Base-by-base conservation (phyloP, 1,140 invertebrate genomes). In the Drosophila asahinai region DNA sequence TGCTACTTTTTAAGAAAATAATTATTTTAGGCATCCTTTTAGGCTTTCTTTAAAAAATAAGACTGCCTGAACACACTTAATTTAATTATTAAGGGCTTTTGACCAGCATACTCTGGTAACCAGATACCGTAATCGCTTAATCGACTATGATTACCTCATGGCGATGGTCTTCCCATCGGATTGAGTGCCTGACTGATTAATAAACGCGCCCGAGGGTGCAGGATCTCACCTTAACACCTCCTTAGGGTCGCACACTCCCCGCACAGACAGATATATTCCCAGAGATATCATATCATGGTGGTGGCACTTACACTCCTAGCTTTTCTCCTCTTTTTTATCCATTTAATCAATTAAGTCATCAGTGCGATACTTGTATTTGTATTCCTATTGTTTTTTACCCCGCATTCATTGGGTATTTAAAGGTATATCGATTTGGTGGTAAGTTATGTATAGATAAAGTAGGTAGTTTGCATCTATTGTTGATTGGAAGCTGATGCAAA, bases 271-370 rank as follows among this genome's bases (percentile, higher is more conserved):
- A 59, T 42, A 70, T 77, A 77, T 77, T 77, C 74, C 65, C 65
- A 77, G 40, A 45, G 51, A 65, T 48, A 75, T 64, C 22, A 54
- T 55, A 57, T 57, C 36, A 54, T 75, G 72, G 61, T 59, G 47
- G 61, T 77, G 73, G 63, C 49, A 59, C 52, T 70, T 49, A 72
- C 68, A 72, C 65, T 71, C 45, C 70, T 30, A 33, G 52, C 70
- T 36, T 43, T 58, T 60, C 45, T 43, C 67, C 70, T 48, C 22
- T 66, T 80, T 80, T 80, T 80, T 80, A 80, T 80, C 62, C 76
- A 80, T 80, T 80, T 73, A 80, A 80, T 80, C 77, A 80, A 80
- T 80, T 80, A 80, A 80, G 77, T 80, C 77, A 74, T 80, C 77
- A 80, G 66, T 19, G 27, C 66, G 71, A 78, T 79, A 72, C 48